Evolutionary conservation across 2,888 invertebrate species (phyloP), one percentile per base, ranked within the genome.

Genomic region (Epistrophe grossulariae): DNA sequence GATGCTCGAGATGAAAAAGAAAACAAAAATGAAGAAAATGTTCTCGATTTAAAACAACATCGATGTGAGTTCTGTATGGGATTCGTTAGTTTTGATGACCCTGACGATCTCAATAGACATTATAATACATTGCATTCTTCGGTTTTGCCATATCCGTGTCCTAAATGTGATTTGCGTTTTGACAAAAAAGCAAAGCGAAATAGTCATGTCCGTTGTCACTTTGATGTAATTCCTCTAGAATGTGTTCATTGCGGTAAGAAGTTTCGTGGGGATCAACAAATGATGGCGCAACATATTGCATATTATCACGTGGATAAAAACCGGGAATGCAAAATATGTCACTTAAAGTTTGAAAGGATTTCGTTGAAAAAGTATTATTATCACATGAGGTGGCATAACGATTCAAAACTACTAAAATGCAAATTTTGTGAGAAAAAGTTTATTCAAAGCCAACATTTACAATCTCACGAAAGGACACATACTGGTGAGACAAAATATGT

Each of bases 1-100:
- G 15, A 68, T 1, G 19, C 0, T 55, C 0, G 8, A 10, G n/a
- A n/a, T 15, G 70, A 70, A 0, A 52, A 13, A n/a, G 10, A 59
- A 5, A 74, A 59, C 1, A 55, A 79, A 40, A 9, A n/a, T 40
- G 15, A 68, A 2, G 48, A 38, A 24, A n/a, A 28, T 8, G 9
- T 40, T 13, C 73, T 70, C 9, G 73, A 78, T 10, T 45, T 82
- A 4, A 85, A 82, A 52, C 38, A 40, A 31, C 48, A 31, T 31
- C 78, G 68, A n/a, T 85, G 85, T 13, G 85, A 81, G 6, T 85
- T 40, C n/a, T 85, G 85, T 45, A 78, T 82, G 85, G 73, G 68
- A 8, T 24, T 78, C 13, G 78, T 78, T 5, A 73, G 78, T 59
- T 85, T 81, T 9, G 85, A 85, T 57, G 78, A 85, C 15, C 70